phyloP scores from a whole-genome alignment of 2,113 vertebrate genomes.

The Parus major region DNA sequence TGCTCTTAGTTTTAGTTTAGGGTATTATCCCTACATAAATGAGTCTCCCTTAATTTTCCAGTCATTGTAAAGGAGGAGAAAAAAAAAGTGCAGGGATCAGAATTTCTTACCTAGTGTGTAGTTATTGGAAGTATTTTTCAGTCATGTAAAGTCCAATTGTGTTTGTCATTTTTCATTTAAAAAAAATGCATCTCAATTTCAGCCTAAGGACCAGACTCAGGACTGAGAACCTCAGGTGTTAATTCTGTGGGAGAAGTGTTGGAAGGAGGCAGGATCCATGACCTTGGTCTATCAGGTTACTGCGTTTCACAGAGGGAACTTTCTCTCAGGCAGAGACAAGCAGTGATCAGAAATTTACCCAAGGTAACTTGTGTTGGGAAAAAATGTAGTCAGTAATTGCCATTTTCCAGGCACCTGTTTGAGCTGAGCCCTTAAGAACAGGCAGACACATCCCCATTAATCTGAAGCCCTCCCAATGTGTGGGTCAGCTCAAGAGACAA shows the following conservation, averaged over 20 bases:
- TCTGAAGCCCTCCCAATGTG: not conserved
- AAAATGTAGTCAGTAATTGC: not conserved
- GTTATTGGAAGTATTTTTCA: not conserved
- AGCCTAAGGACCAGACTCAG: not conserved
- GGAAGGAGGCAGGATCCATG: not conserved
- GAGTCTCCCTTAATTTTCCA: not conserved
- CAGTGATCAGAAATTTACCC: not conserved
- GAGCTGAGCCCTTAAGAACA: not conserved
- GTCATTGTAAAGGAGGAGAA: not conserved
- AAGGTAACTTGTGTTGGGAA: not conserved
- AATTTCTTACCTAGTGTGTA: not conserved
- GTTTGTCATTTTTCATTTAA: not conserved
- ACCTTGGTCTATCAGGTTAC: accelerated
- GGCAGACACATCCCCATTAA: not conserved
- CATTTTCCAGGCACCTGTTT: not conserved
- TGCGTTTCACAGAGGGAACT: not conserved
- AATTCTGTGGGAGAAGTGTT: not conserved
- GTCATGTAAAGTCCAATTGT: not conserved
- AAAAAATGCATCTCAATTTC: not conserved
- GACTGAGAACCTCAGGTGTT: not conserved
- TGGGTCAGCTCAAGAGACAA: not conserved
- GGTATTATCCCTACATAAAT: not conserved
- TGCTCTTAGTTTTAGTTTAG: not conserved
- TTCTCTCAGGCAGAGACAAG: not conserved
- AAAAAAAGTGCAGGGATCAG: not conserved